These are phyloP conservation scores for Chymomyza caudatula DNA, from an alignment of 2,888 invertebrate species.

Conservation along the genomic window DNA sequence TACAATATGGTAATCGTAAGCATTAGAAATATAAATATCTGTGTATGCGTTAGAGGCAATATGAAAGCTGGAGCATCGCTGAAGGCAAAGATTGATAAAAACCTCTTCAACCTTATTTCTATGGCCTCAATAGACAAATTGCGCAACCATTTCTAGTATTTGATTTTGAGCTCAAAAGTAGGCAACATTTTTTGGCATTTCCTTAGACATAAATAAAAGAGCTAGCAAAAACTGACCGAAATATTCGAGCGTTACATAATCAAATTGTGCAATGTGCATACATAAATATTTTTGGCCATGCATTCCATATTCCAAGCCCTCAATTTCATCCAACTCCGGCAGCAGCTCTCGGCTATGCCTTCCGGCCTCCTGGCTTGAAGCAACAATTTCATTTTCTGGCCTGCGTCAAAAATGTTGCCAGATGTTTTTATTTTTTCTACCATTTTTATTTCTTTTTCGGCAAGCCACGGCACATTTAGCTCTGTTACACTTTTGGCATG, in stretches of 20 bases:
- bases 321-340: neutral
- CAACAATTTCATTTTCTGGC: slow-evolving; percentile 54
- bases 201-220: neutral
- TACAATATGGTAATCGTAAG: no score
- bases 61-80: no score
- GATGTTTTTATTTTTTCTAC: slow-evolving; percentile 29
- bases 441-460: slow-evolving; percentile 8
- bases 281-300: neutral
- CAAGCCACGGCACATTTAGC: slow-evolving; percentile 1
- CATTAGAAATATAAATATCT: no score
- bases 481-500: neutral
- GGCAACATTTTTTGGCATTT: slow-evolving; percentile 2
- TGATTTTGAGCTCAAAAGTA: neutral
- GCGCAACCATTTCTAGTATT: no score
- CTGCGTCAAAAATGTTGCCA: slow-evolving; percentile 38
- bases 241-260: slow-evolving; percentile 25
- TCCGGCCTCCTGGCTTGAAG: slow-evolving; percentile 18
- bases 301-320: neutral
- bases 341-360: neutral
- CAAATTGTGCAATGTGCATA: slow-evolving; percentile 49
- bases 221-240: neutral
- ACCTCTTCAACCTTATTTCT: no score
- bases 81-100: no score
- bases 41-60: no score
- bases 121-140: no score